Conservation (phyloP, 1,140 invertebrate genomes). For the Pogonomyrmex barbatus region DNA sequence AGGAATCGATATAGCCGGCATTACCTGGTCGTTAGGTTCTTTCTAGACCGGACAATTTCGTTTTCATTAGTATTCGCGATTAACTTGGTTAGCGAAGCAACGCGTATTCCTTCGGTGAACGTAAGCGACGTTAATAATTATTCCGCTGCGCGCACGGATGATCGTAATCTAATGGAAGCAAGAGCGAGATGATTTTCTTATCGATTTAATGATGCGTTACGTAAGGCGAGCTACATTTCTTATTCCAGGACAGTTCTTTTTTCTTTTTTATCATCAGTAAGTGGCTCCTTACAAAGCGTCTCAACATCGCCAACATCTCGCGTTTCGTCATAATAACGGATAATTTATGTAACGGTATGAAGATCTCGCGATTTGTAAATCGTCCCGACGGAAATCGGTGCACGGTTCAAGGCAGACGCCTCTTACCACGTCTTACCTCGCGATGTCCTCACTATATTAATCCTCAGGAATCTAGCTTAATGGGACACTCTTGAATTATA, state of each 20-base stretch:
- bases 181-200: slow-evolving; percentile 47
- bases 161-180: slow-evolving; percentile 19
- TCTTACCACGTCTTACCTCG: slow-evolving; percentile 51
- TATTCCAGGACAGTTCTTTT: slow-evolving; percentile 61
- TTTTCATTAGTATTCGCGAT: slow-evolving; percentile 24
- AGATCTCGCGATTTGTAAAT: slow-evolving; percentile 58
- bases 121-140: slow-evolving; percentile 26
- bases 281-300: slow-evolving; percentile 31
- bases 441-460: slow-evolving; percentile 1
- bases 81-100: neutral
- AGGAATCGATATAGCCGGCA: neutral
- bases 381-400: slow-evolving; percentile 53
- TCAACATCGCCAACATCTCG: slow-evolving; percentile 17
- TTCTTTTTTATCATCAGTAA: slow-evolving; percentile 31
- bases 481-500: neutral
- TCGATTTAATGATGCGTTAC: slow-evolving; percentile 55
- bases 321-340: slow-evolving; percentile 50
- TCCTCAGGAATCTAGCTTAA: neutral
- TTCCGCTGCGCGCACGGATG: neutral
- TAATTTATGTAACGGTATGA: slow-evolving; percentile 42
- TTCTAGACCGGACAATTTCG: neutral
- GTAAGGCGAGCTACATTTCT: slow-evolving; percentile 57
- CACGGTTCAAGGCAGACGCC: slow-evolving; percentile 63
- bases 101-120: neutral
- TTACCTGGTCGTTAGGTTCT: neutral